Evolutionary conservation across 2,797 vertebrate genomes (phyloP), one percentile per base, ranked within the genome.

Genomic region (Typhlichthys eigenmanni): DNA sequence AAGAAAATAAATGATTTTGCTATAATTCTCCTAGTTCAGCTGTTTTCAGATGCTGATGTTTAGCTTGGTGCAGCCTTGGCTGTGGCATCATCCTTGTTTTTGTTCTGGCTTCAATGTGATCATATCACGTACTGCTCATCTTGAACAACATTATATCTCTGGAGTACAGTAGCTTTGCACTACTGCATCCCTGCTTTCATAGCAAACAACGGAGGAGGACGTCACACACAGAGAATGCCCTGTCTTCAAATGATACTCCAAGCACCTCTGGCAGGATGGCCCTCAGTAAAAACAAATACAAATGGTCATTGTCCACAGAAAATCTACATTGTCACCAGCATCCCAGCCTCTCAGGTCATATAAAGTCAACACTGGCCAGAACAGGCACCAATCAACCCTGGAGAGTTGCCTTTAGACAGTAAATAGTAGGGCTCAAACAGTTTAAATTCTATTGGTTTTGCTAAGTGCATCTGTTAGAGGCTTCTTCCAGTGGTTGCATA

Each of bases 401-500:
- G 62, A 58, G 69, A 81, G 74, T 69, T 68, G 62, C 68, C 64
- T 83, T 84, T 64, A 61, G 79, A 81, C 83, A 68, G 74, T 79
- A 78, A 85, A 82, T 77, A 76, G 79, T 78, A 85, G 85, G 83
- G 81, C 80, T 83, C 72, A 81, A 80, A 76, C 78, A 74, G 77
- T 85, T 88, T 85, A 85, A 79, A 71, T 52, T 83, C 75, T 75
- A 85, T 87, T 88, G 87, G 79, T 86, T 78, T 76, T 76, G 66
- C 73, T 75, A 78, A 88, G 84, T 83, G 80, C 78, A 85, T 72
- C 64, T 74, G 72, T 60, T 17, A 62, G 38, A 54, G 12, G 17
- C 24, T 24, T 1, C 16, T 34, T 4, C 62, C 68, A 79, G 81
- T 76, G 75, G 79, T 80, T 75, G 61, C 64, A 75, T 29, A 74